Evolutionary conservation across 2,113 vertebrate species (phyloP), one percentile per base, ranked within the genome.

Genomic region (Sylvilagus bachmani): DNA sequence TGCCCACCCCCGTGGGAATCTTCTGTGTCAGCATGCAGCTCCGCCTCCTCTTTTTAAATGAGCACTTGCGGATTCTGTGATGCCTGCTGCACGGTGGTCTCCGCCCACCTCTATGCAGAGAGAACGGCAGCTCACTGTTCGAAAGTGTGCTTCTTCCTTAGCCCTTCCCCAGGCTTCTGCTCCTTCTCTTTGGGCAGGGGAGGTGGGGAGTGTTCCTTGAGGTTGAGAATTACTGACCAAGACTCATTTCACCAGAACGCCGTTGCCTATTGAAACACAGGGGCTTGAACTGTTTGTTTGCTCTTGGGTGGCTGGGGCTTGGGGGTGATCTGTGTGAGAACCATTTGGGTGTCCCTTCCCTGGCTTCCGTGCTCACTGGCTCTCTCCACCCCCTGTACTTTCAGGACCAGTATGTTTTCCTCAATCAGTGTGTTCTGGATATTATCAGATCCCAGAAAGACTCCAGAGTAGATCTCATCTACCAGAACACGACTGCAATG

Each of bases 391-490:
- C 95, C 53, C 81, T 95, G 75, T 96, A 85, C 93, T 81, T 25
- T 86, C 98, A 99, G 99, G 99, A 99, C 95, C 99, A 99, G 97
- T 99, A 99, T 1, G 97, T 99, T 94, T 99, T 99, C 98, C 97
- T 99, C 97, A 99, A 99, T 97, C 99, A 99, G 97, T 99, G 99
- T 91, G 99, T 99, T 86, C 95, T 99, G 98, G 99, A 99, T 97
- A 98, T 99, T 82, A 99, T 99, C 97, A 98, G 98, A 97, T 98
- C 99, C 71, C 99, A 99, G 97, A 99, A 98, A 38, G 98, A 99
- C 84, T 99, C 98, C 64, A 99, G 99, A 66, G 98, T 98, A 0
- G 99, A 99, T 94, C 98, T 99, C 62, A 99, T 99, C 97, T 99
- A 99, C 97, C 99, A 99, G 98, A 99, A 99, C 44, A 88, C 98